Evolutionary conservation across 2,888 invertebrate species (phyloP).

Genomic region (Sclerodermus sp.): DNA sequence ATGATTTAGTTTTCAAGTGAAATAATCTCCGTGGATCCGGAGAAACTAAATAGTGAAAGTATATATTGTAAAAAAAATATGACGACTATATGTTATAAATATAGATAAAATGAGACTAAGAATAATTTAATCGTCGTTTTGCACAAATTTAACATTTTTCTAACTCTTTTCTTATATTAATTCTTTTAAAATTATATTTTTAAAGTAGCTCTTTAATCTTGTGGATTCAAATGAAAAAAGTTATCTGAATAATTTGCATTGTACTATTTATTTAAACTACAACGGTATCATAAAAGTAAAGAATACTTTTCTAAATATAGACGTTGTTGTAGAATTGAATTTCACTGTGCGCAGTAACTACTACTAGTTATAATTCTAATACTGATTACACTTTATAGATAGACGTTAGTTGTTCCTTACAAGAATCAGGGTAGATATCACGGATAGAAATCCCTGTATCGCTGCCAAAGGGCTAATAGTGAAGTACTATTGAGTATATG

Average conservation of each 20-base stretch:
- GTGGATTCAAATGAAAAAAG: too few relatives aligned
- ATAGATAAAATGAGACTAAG: constrained; percentile 1
- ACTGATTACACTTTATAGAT: constrained; percentile 26
- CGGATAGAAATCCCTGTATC: constrained; percentile 28
- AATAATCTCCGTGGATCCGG: not conserved
- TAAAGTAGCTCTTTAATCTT: too few relatives aligned
- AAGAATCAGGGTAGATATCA: constrained; percentile 24
- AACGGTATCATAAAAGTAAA: too few relatives aligned
- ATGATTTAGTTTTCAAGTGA: constrained; percentile 8
- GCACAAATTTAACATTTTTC: constrained; percentile 37
- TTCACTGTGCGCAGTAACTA: constrained; percentile 29
- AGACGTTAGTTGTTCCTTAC: constrained; percentile 40
- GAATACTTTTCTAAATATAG: not conserved
- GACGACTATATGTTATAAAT: not conserved
- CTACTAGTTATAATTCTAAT: constrained; percentile 25
- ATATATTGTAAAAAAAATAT: not conserved
- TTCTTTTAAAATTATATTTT: too few relatives aligned
- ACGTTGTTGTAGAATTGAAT: constrained; percentile 24
- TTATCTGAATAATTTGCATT: not conserved
- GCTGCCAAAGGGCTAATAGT: constrained; percentile 48
- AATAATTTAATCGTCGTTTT: constrained; percentile 23
- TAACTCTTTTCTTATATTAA: too few relatives aligned
- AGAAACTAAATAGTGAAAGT: constrained; percentile 5
- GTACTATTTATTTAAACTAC: too few relatives aligned
- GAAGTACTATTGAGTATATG: constrained; percentile 25